Evolutionary conservation across 2,113 vertebrate species (phyloP), one percentile per base, ranked within the genome.

Genomic region (Elephantulus edwardii): DNA sequence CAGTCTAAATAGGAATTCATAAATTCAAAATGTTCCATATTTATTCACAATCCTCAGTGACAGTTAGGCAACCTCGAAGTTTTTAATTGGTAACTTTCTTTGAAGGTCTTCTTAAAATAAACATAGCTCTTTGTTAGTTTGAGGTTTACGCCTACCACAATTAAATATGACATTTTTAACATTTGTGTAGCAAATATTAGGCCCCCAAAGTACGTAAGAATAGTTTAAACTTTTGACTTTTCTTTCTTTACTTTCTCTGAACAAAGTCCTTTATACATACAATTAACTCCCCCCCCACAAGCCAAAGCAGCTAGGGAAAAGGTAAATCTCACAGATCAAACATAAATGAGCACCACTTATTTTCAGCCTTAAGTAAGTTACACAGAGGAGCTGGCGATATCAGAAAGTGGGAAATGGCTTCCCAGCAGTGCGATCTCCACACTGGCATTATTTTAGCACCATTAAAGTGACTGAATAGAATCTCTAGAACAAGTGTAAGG

Each of bases 81-180:
- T 88, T 48, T 88, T 64, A 89, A 66, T 80, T 58, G 22, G 13
- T 48, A 83, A 50, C 20, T 88, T 74, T 22, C 26, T 89, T 56
- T 54, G 78, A 89, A 48, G 48, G 48, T 54, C 14, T 75, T 83
- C 35, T 77, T 30, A 64, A 62, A 80, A 88, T 40, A 82, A 77
- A 58, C 17, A 68, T 8, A 66, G 6, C 10, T 84, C 19, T 71
- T 48, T 33, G 5, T 24, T 28, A 46, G 89, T 94, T 91, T 83
- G 3, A 89, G 46, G 64, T 33, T 78, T 40, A 72, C 26, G 54
- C 35, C 9, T 13, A 44, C 19, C 16, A 80, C 56, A 46, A 42
- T 83, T 70, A 80, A 46, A 44, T 56, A 83, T 68, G 24, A 93
- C 8, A 8, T 38, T 54, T 28, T 62, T 56, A 62, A 14, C 40